These are phyloP conservation scores for Nestor notabilis DNA, from an alignment of 2,113 vertebrate species.

Conservation along the genomic window DNA sequence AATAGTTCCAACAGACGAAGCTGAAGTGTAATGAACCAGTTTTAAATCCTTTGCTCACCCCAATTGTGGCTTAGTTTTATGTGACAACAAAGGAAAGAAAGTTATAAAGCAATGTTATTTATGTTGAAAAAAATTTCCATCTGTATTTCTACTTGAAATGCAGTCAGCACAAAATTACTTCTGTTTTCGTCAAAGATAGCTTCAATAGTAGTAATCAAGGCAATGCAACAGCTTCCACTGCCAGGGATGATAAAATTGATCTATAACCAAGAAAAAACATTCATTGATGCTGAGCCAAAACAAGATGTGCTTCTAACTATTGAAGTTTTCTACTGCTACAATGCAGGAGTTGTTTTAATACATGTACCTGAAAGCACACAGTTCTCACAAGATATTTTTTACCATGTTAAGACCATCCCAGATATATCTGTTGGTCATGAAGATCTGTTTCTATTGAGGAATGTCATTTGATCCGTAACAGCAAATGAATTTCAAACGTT, in stretches of 20 bases:
- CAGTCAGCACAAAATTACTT: background rate
- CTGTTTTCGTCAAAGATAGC: background rate
- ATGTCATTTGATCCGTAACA: background rate
- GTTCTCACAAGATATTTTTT: background rate
- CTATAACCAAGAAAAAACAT: background rate
- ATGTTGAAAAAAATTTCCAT: background rate
- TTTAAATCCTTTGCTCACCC: background rate
- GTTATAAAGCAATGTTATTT: background rate
- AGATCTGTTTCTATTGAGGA: background rate
- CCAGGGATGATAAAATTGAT: background rate
- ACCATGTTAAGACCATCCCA: background rate
- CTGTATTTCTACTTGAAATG: background rate
- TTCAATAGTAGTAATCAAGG: slow-evolving; percentile 10
- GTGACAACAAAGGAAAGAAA: background rate
- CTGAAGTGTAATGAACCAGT: background rate
- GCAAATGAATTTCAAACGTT: background rate
- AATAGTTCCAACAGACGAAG: background rate
- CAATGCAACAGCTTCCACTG: background rate
- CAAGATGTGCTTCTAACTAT: background rate
- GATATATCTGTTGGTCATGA: background rate
- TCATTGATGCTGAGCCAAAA: background rate
- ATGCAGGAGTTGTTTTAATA: background rate
- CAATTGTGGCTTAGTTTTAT: background rate
- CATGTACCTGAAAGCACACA: background rate
- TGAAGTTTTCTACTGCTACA: background rate